Evolutionary conservation across 2,888 invertebrate genomes (phyloP).

Genomic region (Byasa hedistus): DNA sequence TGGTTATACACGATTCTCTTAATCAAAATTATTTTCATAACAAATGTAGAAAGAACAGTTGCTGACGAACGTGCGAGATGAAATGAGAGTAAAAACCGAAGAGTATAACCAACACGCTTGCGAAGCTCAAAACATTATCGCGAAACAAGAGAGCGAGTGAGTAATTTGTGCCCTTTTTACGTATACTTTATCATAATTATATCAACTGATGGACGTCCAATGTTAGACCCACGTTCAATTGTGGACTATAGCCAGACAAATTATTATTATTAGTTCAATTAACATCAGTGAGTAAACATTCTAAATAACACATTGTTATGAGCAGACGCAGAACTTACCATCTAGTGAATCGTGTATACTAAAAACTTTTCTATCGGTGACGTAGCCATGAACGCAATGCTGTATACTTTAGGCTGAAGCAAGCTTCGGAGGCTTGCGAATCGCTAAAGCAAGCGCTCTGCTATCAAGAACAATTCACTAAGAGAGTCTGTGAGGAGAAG

Average conservation of each 20-base stretch:
- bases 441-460: constrained; percentile 43
- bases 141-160: constrained; percentile 46
- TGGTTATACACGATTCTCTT: too few relatives aligned
- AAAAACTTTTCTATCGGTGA: too few relatives aligned
- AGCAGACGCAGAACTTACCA: too few relatives aligned
- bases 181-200: too few relatives aligned
- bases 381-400: too few relatives aligned
- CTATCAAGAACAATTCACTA: constrained; percentile 45
- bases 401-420: constrained; percentile 39
- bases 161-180: constrained; percentile 23
- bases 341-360: too few relatives aligned
- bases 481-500: constrained; percentile 41
- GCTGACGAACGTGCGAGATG: constrained; percentile 38
- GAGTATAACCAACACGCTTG: constrained; percentile 40
- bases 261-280: too few relatives aligned
- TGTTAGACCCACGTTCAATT: too few relatives aligned
- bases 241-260: too few relatives aligned
- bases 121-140: constrained; percentile 39
- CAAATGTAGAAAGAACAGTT: constrained; percentile 45
- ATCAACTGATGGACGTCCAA: too few relatives aligned
- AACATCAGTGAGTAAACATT: too few relatives aligned
- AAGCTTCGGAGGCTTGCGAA: constrained; percentile 38
- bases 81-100: constrained; percentile 43
- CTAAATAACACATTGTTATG: too few relatives aligned
- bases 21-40: neutral